Conservation (phyloP, 2,797 vertebrate species). For the Poecilia wingei region DNA sequence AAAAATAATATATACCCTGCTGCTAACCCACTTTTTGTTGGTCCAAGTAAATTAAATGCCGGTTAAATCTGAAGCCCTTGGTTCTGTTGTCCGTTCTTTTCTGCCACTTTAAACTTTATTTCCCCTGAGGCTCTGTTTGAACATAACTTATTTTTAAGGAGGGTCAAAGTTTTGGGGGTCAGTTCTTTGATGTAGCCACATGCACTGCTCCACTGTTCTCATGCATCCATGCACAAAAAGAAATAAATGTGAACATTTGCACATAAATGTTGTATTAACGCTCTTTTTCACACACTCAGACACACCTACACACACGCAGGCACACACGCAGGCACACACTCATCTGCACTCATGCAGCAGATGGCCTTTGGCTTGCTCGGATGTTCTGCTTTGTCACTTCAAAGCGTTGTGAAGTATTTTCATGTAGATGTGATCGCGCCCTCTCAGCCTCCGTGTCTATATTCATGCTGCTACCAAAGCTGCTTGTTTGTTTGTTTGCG, state of each 20-base stretch:
- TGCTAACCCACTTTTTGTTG: neutral
- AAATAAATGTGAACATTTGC: conserved; percentile 59
- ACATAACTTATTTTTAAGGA: neutral
- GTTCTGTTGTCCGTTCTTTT: conserved; percentile 44
- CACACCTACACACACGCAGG: conserved; percentile 20
- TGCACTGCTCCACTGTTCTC: conserved; percentile 50
- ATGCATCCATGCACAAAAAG: conserved; percentile 29
- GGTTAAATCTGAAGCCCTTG: neutral
- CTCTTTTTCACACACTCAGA: conserved; percentile 9
- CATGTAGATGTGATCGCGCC: conserved; percentile 57
- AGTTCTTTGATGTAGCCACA: conserved; percentile 32
- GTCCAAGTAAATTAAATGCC: neutral
- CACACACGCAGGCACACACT: conserved; percentile 16
- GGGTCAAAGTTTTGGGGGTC: neutral
- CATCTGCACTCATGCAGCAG: conserved; percentile 44
- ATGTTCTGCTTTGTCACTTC: conserved; percentile 76
- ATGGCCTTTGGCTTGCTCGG: conserved; percentile 73
- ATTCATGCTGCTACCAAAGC: conserved; percentile 62
- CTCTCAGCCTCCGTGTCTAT: conserved; percentile 52
- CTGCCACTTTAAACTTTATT: conserved; percentile 17
- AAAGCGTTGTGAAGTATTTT: conserved; percentile 71
- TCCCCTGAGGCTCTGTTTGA: neutral
- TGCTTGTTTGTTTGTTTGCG: conserved; percentile 60
- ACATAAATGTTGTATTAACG: conserved; percentile 65
- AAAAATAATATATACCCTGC: neutral